phyloP scores from a whole-genome alignment of 2,113 vertebrate genomes.

The Propithecus coquereli region DNA sequence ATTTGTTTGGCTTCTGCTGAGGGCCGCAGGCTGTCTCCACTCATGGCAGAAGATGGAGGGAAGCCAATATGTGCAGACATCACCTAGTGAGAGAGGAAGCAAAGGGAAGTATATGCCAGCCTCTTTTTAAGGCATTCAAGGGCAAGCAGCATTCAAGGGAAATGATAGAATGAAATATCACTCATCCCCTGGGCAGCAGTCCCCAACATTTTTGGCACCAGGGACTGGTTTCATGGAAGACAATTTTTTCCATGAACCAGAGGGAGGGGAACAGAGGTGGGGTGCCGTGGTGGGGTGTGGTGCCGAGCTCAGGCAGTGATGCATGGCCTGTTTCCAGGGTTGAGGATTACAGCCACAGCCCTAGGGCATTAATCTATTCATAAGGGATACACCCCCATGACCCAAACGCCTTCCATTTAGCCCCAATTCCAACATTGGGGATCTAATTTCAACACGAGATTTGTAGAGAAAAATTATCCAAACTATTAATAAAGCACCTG shows the following conservation, averaged over 20 bases:
- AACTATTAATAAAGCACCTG: neutral
- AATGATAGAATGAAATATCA: neutral
- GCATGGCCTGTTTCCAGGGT: no score
- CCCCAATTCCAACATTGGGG: neutral
- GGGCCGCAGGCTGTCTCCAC: neutral
- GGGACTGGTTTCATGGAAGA: no score
- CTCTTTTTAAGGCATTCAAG: neutral
- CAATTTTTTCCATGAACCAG: no score
- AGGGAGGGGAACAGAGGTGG: no score
- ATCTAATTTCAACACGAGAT: neutral
- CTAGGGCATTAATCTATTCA: neutral
- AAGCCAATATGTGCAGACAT: neutral
- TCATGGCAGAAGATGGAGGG: neutral
- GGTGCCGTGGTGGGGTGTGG: no score
- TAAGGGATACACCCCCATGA: neutral
- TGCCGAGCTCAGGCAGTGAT: no score
- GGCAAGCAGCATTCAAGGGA: neutral
- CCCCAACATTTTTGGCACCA: no score
- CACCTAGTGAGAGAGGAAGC: neutral
- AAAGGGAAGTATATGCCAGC: neutral
- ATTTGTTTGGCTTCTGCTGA: neutral
- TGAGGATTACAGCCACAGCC: no score
- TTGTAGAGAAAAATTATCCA: neutral
- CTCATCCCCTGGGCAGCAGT: neutral
- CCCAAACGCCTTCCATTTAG: neutral